These are phyloP conservation scores for Leptonema lineaticorne DNA, from an alignment of 1,140 invertebrate genomes.

Conservation along the genomic window DNA sequence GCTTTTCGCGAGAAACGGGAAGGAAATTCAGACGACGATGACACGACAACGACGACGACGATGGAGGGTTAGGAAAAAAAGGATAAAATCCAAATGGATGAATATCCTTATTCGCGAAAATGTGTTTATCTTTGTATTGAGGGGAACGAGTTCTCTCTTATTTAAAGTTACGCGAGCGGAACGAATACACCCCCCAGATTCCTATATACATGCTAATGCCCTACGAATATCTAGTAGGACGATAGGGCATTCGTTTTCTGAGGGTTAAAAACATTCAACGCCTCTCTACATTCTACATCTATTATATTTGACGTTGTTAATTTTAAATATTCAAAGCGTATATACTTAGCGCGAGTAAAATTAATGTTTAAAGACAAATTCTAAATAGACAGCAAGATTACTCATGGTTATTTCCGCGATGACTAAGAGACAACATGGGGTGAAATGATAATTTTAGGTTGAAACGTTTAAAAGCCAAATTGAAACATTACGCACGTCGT, in stretches of 20 bases:
- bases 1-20: too few relatives aligned
- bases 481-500: too few relatives aligned
- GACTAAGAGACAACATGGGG: too few relatives aligned
- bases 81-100: conserved; percentile 27
- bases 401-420: too few relatives aligned
- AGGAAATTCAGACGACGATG: neutral
- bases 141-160: conserved; percentile 25
- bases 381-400: too few relatives aligned
- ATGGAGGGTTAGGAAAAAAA: neutral
- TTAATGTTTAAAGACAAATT: too few relatives aligned
- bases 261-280: conserved; percentile 4
- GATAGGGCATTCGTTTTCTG: neutral
- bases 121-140: conserved; percentile 32
- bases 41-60: neutral
- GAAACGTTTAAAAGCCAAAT: too few relatives aligned
- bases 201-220: conserved; percentile 38
- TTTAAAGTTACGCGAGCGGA: conserved; percentile 27
- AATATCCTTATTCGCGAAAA: conserved; percentile 32
- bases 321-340: too few relatives aligned
- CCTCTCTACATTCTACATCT: too few relatives aligned
- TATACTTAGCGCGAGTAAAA: too few relatives aligned
- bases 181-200: conserved; percentile 20
- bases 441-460: too few relatives aligned
- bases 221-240: neutral
- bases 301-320: too few relatives aligned